These are phyloP conservation scores for Rhinoptilus africanus DNA, from an alignment of 2,113 vertebrate species.

Conservation along the genomic window DNA sequence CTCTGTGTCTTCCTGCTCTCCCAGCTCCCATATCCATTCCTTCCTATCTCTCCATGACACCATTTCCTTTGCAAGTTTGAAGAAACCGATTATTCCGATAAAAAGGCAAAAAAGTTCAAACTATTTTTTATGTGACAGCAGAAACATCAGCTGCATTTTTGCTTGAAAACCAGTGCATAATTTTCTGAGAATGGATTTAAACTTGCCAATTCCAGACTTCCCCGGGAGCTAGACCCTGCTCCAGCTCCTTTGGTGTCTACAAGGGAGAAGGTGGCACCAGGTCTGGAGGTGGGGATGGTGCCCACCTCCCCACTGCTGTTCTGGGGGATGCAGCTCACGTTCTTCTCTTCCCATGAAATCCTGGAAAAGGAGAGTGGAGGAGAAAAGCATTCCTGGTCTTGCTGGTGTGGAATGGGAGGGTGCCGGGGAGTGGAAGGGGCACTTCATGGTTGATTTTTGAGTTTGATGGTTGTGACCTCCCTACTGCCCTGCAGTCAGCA, in stretches of 20 bases:
- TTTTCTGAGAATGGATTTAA: neutral
- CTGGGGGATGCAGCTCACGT: neutral
- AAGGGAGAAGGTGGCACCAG: neutral
- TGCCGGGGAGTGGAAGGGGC: neutral
- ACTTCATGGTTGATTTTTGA: neutral
- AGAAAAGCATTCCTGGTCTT: neutral
- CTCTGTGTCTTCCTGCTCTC: neutral
- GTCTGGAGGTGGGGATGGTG: neutral
- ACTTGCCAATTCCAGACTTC: accelerated
- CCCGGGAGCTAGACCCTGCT: neutral
- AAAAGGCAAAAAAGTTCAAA: neutral
- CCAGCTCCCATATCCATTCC: neutral
- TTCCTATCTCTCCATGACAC: neutral
- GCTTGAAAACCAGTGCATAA: neutral
- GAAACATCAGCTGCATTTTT: neutral
- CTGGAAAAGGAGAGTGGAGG: neutral
- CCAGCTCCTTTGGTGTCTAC: neutral
- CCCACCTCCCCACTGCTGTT: neutral
- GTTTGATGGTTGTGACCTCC: too few relatives aligned
- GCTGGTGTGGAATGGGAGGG: neutral
- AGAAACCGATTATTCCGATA: neutral
- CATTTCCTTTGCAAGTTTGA: neutral
- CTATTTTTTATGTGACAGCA: neutral
- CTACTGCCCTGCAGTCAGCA: neutral
- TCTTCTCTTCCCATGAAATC: neutral